Evolutionary conservation across 2,888 invertebrate species (phyloP), one percentile per base, ranked within the genome.

Genomic region (Eledona agricola): DNA sequence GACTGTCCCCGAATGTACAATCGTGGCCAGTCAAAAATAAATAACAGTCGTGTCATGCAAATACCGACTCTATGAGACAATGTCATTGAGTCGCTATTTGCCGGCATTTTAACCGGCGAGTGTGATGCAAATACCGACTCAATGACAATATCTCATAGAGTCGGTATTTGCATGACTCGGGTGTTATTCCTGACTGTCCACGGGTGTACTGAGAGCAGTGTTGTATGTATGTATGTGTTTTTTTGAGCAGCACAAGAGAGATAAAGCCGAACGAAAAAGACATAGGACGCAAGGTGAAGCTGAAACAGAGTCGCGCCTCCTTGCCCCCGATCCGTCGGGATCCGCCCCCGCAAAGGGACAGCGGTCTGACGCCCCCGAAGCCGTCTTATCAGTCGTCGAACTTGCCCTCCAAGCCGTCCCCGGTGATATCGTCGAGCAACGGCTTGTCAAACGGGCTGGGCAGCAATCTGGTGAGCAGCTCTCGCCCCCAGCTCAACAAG

Each of bases 251-350:
- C 81, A 92, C 94, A 70, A 88, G 93, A 76, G 95, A 93, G 77
- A 95, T 96, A 74, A 94, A 95, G 78, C 89, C 90, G 65, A 92
- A 90, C 78, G 90, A 90, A 74, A 89, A 89, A 68, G 90, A 92
- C 77, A 91, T 94, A 70, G 93, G 93, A 52, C 84, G 91, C 63
- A 90, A 90, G 75, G 89, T 93, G 63, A 93, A 93, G 77, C 83
- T 89, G 74, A 90, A 86, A 78, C 78, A 79, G 61, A 62, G 26
- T 46, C 57, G 63, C 5, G 37, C 59, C 10, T 51, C 62, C 15
- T 10, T 45, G 13, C 51, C 63, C 13, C 54, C 34, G 32, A 58
- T 60, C 51, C 72, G 71, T 57, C 63, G 66, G 46, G 73, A 70
- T 54, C 69, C 75, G 62, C 76, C 74, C 46, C 59, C 47, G 11